Evolutionary conservation across 2,113 vertebrate species (phyloP).

Genomic region (Mesoclemmys tuberculata): DNA sequence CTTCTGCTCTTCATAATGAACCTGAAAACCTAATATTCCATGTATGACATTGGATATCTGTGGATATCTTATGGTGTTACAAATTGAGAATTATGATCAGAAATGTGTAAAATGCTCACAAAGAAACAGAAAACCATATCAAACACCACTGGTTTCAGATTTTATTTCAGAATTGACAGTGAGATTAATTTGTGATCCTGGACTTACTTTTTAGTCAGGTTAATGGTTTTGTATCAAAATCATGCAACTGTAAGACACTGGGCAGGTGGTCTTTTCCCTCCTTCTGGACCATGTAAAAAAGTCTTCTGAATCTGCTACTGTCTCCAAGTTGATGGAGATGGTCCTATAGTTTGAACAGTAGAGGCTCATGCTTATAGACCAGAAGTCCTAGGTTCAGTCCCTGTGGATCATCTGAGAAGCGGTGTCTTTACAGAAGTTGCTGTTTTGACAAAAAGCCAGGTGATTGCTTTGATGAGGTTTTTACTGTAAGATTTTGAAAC

Average conservation of each 20-base stretch:
- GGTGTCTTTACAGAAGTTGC: background rate
- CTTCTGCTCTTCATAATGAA: constrained; percentile 20
- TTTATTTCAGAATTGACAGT: background rate
- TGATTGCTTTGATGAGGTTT: background rate
- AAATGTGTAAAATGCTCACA: background rate
- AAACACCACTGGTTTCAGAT: background rate
- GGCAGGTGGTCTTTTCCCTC: background rate
- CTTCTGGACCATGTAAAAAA: background rate
- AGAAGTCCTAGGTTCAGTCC: background rate
- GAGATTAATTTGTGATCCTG: background rate
- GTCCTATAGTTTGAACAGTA: background rate
- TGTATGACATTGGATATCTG: background rate
- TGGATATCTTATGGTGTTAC: background rate
- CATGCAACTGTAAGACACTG: constrained; percentile 1
- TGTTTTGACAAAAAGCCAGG: background rate
- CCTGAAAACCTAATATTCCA: background rate
- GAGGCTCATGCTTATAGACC: background rate
- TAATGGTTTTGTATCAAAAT: background rate
- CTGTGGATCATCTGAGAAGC: background rate
- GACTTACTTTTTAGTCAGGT: constrained; percentile 8
- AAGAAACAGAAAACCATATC: background rate
- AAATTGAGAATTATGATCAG: background rate
- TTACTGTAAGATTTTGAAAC: background rate
- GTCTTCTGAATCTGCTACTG: background rate
- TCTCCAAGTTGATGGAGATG: background rate